Evolutionary conservation across 1,140 invertebrate genomes (phyloP).

Genomic region (Portunus trituberculatus): DNA sequence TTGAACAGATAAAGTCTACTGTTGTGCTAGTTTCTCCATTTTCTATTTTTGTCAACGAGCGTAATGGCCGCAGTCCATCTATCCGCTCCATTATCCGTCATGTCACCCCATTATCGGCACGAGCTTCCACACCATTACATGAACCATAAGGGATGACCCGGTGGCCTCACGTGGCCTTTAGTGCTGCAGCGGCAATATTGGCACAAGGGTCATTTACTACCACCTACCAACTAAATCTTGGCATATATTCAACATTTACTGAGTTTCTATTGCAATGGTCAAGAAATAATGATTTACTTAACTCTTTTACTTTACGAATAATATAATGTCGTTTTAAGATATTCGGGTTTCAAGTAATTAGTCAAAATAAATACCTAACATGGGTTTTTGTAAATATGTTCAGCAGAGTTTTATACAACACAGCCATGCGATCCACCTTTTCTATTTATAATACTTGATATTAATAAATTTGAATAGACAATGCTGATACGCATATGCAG

Average conservation of each 20-base stretch:
- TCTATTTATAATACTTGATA: too few relatives aligned
- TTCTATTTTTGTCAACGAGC: not conserved
- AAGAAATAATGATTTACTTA: too few relatives aligned
- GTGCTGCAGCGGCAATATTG: not conserved
- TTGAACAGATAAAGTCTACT: not conserved
- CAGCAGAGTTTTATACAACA: too few relatives aligned
- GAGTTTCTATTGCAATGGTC: too few relatives aligned
- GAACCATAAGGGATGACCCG: not conserved
- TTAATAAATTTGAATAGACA: not conserved
- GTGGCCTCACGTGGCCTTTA: not conserved
- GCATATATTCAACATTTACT: too few relatives aligned
- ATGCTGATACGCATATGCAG: not conserved
- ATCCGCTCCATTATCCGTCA: constrained; percentile 1
- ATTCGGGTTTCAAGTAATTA: too few relatives aligned
- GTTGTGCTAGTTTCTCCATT: not conserved
- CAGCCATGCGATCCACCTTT: too few relatives aligned
- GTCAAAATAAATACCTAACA: too few relatives aligned
- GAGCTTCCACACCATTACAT: not conserved
- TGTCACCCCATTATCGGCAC: not conserved
- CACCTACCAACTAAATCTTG: not conserved
- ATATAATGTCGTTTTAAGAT: too few relatives aligned
- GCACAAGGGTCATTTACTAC: not conserved
- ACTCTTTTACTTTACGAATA: too few relatives aligned
- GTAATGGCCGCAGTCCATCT: not conserved
- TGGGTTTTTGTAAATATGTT: too few relatives aligned